phyloP scores from a whole-genome alignment of 2,113 vertebrate species.

The Pomatorhinus ruficollis region DNA sequence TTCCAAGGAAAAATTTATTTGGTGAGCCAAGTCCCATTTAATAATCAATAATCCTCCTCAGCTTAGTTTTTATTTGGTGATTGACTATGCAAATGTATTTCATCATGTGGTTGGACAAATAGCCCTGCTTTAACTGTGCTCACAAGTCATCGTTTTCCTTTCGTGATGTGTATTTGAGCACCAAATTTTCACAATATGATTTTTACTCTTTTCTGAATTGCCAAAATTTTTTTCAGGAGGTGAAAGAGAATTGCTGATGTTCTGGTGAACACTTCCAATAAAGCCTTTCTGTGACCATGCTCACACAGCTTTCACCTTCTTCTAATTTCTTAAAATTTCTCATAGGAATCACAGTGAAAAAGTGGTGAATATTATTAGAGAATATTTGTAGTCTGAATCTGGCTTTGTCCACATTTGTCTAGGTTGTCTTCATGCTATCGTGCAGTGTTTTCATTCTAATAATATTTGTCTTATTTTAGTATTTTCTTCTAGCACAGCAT shows the following conservation, averaged over 20 bases:
- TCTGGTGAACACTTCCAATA: not conserved
- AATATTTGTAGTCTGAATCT: not conserved
- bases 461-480: not conserved
- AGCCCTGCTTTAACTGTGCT: not conserved
- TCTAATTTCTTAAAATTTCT: not conserved
- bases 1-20: not conserved
- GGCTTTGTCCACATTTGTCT: not conserved
- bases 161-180: not conserved
- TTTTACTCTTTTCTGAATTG: not conserved
- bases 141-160: not conserved
- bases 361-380: not conserved
- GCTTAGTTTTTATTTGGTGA: not conserved
- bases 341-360: not conserved
- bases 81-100: not conserved
- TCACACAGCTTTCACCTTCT: not conserved
- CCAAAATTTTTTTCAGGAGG: not conserved
- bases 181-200: constrained; percentile 1
- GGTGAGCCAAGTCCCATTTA: not conserved
- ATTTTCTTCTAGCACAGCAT: not conserved
- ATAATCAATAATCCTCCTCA: not conserved
- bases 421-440: not conserved
- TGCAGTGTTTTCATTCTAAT: not conserved
- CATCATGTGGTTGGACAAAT: not conserved
- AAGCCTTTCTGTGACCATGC: not conserved
- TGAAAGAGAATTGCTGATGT: constrained; percentile 7